Percentiles rank a stretch among this genome's conserved stretches.
These are phyloP conservation scores for Galago senegalensis DNA, from an alignment of 2,797 vertebrate genomes.

Conservation along the genomic window DNA sequence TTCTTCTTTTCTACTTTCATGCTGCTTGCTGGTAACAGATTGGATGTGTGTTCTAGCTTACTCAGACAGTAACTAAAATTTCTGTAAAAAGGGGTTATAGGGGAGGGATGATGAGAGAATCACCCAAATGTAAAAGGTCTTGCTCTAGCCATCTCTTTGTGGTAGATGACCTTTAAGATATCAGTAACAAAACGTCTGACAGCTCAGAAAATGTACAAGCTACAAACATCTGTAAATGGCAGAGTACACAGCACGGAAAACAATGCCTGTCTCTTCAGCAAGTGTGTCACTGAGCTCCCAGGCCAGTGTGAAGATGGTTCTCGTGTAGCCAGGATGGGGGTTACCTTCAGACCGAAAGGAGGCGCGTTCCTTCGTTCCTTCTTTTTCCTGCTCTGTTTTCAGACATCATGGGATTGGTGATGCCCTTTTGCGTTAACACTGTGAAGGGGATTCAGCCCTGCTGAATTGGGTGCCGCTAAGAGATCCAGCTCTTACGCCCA, in stretches of 20 bases:
- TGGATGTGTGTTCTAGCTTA: constrained; percentile 75
- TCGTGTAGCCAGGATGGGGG: constrained; percentile 85
- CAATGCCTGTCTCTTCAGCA: constrained; percentile 89
- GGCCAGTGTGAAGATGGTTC: constrained; percentile 86
- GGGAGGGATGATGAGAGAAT: constrained; percentile 70
- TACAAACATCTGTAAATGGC: constrained; percentile 89
- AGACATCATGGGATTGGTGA: constrained; percentile 87
- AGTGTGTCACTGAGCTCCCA: constrained; percentile 85
- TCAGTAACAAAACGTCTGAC: constrained; percentile 88
- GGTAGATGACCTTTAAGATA: constrained; percentile 86
- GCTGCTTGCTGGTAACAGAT: constrained; percentile 85
- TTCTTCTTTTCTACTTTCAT: constrained; percentile 84
- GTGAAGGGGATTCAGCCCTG: constrained; percentile 94
- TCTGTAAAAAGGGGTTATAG: constrained; percentile 49
- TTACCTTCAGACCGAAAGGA: constrained; percentile 86
- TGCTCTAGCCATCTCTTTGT: constrained; percentile 83
- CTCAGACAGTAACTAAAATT: constrained; percentile 79
- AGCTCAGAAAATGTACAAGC: constrained; percentile 90
- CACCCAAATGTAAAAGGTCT: constrained; percentile 84
- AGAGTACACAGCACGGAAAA: constrained; percentile 88
- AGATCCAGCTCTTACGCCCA: constrained; percentile 94
- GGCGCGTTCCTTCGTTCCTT: constrained; percentile 89
- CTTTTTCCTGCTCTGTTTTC: constrained; percentile 89
- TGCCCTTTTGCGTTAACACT: constrained; percentile 90
- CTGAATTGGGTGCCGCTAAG: constrained; percentile 94